Conservation (phyloP, 1,140 invertebrate genomes). For the Micrasema minimum region DNA sequence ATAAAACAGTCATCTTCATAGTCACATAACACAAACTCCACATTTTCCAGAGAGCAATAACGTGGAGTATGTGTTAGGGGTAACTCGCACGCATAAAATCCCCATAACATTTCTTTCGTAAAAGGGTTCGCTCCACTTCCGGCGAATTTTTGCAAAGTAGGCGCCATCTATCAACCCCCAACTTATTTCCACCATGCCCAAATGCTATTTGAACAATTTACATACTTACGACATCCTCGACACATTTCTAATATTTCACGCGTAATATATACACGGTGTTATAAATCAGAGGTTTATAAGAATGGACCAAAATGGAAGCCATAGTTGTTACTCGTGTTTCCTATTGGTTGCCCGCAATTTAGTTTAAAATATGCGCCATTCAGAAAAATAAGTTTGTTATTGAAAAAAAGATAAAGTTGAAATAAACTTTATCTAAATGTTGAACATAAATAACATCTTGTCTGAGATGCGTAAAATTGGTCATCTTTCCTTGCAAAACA, state of each 20-base stretch:
- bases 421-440: too few species aligned
- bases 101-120: constrained; percentile 25
- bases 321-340: not conserved
- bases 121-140: constrained; percentile 28
- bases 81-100: constrained; percentile 19
- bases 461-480: too few species aligned
- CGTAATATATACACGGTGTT: not conserved
- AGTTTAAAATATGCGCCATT: too few species aligned
- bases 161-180: constrained; percentile 16
- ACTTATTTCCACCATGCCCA: not conserved
- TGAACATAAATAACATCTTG: too few species aligned
- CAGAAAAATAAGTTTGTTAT: too few species aligned
- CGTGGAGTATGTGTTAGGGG: not conserved
- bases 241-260: constrained; percentile 8
- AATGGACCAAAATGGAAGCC: too few species aligned
- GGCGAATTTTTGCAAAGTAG: constrained; percentile 19
- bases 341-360: not conserved
- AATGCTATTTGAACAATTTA: constrained; percentile 14
- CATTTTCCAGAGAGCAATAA: too few species aligned
- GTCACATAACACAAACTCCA: too few species aligned
- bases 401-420: too few species aligned
- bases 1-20: too few species aligned
- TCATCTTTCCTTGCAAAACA: too few species aligned
- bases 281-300: too few species aligned
- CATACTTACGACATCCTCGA: constrained; percentile 9